Evolutionary conservation across 2,888 invertebrate genomes (phyloP).

Genomic region (Bruchidius siliquastri): DNA sequence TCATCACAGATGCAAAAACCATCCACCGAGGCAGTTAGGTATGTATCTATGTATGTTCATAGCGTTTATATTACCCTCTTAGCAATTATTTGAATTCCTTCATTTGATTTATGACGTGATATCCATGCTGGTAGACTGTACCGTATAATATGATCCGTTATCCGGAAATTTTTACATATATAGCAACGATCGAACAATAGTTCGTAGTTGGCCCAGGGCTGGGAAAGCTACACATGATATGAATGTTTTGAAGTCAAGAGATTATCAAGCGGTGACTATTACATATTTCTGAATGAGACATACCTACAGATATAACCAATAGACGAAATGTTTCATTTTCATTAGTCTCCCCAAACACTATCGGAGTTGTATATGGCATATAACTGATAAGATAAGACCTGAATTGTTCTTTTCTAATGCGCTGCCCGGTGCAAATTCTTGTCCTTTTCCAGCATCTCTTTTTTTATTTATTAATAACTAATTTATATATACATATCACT

Average conservation of each 20-base stretch:
- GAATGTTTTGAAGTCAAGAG: neutral
- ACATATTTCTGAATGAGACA: too few species aligned
- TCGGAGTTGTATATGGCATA: too few species aligned
- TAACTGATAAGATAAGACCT: too few species aligned
- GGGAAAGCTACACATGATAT: neutral
- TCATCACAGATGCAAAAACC: neutral
- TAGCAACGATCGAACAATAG: neutral
- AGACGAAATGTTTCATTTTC: too few species aligned
- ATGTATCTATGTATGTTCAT: neutral
- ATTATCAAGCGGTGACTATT: too few species aligned
- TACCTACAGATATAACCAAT: too few species aligned
- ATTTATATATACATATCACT: too few species aligned
- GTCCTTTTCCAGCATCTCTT: too few species aligned
- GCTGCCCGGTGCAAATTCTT: too few species aligned
- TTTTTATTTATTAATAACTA: too few species aligned
- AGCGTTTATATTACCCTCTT: neutral
- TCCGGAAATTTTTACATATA: neutral
- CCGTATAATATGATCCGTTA: neutral
- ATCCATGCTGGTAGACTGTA: neutral
- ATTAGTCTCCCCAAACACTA: too few species aligned
- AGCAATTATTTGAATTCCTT: neutral
- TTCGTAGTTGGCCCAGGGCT: neutral
- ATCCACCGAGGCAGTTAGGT: neutral
- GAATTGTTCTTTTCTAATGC: too few species aligned
- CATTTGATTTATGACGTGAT: neutral